These are phyloP conservation scores for Danaus plexippus DNA, from an alignment of 1,140 invertebrate genomes.

Conservation along the genomic window DNA sequence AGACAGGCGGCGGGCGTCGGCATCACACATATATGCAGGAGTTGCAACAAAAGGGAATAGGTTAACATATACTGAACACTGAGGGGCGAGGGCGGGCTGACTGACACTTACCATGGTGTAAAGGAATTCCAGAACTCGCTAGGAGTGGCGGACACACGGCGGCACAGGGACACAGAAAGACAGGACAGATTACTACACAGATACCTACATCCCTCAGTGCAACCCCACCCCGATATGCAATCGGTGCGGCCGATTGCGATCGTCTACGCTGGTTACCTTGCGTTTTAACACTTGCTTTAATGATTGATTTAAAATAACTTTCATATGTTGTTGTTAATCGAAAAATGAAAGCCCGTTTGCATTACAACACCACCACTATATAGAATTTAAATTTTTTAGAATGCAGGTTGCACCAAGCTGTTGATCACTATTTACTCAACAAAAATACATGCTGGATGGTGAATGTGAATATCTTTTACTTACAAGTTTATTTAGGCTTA, in stretches of 20 bases:
- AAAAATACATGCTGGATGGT: slow-evolving; percentile 46
- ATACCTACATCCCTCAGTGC: slow-evolving; percentile 74
- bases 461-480: slow-evolving; percentile 43
- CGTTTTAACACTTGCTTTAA: slow-evolving; percentile 65
- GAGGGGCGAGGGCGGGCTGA: slow-evolving; percentile 73
- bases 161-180: slow-evolving; percentile 81
- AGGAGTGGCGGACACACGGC: slow-evolving; percentile 79
- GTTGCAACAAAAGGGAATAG: slow-evolving; percentile 68
- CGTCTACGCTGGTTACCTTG: slow-evolving; percentile 69
- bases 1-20: slow-evolving; percentile 51
- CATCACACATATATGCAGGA: slow-evolving; percentile 70
- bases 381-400: slow-evolving; percentile 14
- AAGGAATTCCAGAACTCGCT: slow-evolving; percentile 98
- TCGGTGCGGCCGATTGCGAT: slow-evolving; percentile 53
- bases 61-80: slow-evolving; percentile 72
- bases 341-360: slow-evolving; percentile 63
- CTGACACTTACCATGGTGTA: slow-evolving; percentile 95
- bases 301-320: slow-evolving; percentile 62
- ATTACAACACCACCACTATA: slow-evolving; percentile 68
- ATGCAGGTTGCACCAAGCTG: slow-evolving; percentile 40
- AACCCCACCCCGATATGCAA: slow-evolving; percentile 66
- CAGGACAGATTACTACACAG: slow-evolving; percentile 80
- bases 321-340: slow-evolving; percentile 48
- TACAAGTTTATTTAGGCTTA: slow-evolving; percentile 39
- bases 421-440: slow-evolving; percentile 26